Evolutionary conservation across 1,140 invertebrate genomes (phyloP).

Genomic region (Oncopodura yosiiana): DNA sequence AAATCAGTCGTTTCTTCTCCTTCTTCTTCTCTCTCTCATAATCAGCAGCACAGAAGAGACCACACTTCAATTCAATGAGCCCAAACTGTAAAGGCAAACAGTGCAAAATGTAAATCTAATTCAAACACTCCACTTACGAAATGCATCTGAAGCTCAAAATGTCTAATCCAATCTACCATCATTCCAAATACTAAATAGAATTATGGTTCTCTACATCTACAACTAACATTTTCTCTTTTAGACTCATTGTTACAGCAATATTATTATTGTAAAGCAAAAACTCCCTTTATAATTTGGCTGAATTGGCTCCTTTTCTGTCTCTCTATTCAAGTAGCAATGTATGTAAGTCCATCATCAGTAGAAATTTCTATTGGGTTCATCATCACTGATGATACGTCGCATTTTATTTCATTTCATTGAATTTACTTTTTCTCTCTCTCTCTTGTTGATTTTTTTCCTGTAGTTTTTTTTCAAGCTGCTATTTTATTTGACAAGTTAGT

Average conservation of each 20-base stretch:
- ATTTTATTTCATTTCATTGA: neutral
- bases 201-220: conserved; percentile 31
- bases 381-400: neutral
- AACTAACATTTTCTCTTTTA: too few relatives aligned
- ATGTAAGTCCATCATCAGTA: neutral
- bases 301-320: conserved; percentile 19
- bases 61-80: too few relatives aligned
- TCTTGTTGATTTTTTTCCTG: too few relatives aligned
- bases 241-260: too few relatives aligned
- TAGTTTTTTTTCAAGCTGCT: neutral
- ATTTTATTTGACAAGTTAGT: conserved; percentile 4
- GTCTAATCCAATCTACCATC: conserved; percentile 16
- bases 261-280: conserved; percentile 46
- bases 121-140: conserved; percentile 22
- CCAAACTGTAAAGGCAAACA: too few relatives aligned
- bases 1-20: too few relatives aligned
- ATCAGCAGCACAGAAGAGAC: too few relatives aligned
- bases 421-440: conserved; percentile 5
- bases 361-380: neutral
- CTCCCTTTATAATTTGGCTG: conserved; percentile 40
- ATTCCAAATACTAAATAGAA: conserved; percentile 12
- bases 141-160: conserved; percentile 4
- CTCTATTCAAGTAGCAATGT: neutral
- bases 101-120: conserved; percentile 34
- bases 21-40: too few relatives aligned